Base-by-base conservation (phyloP, 2,113 vertebrate genomes). In the Baryphthengus martii region DNA sequence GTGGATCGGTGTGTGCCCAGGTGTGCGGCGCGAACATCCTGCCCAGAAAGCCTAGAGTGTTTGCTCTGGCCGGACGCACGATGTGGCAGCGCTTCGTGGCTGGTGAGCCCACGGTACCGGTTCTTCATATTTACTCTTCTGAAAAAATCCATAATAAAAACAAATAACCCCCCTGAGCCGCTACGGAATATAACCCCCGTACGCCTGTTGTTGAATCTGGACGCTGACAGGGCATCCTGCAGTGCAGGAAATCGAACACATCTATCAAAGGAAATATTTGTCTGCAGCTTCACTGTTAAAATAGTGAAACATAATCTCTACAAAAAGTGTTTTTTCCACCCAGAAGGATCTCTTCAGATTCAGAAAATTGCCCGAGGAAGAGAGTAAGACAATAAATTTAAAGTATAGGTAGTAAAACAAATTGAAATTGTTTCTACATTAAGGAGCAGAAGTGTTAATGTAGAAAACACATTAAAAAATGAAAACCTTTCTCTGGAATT, bases 331-430 rank as follows among this genome's bases (percentile, higher is more conserved):
- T 70, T 77, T 77, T 71, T 90, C 67, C 59, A 74, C 71, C 26
- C 55, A 53, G 88, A 90, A 88, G 25, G 26, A 28, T 76, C 74
- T 50, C 62, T 72, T n/a, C 35, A 28, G 42, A 39, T 79, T 70
- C 37, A 90, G 55, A 76, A 87, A 88, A 79, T 8, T 70, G 35
- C 31, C 42, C 2, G 1, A 83, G 35, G 74, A 91, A 89, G 40
- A 66, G 14, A 82, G 28, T 58, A 45, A 82, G 72, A 80, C 88
- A 89, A 78, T 23, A 86, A 59, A 79, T 83, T 42, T 55, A 71
- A 79, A 53, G 63, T 37, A 40, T 16, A 73, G 12, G 45, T 77
- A 55, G n/a, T 56, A 73, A 85, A 75, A 75, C 37, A 70, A 82
- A 91, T 68, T 16, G 26, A 44, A 95, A 24, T 47, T 3, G 0